These are phyloP conservation scores for Polyploca ridens DNA, from an alignment of 2,888 invertebrate species.

Conservation along the genomic window DNA sequence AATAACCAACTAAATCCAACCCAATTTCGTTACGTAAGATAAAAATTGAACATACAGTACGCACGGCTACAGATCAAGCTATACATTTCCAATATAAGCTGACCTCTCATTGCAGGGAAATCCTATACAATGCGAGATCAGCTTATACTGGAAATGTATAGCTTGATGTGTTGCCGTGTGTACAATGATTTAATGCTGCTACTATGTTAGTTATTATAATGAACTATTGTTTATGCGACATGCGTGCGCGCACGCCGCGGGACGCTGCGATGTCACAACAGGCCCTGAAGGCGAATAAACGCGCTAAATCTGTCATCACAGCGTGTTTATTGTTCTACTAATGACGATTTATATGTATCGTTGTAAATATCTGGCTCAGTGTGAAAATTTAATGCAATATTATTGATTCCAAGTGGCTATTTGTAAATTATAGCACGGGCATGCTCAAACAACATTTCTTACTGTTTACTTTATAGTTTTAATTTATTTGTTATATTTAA, in stretches of 20 bases:
- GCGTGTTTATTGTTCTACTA: conserved; percentile 36
- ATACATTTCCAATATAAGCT: no score
- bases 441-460: background rate
- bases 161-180: no score
- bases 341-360: conserved; percentile 20
- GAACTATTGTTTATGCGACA: conserved; percentile 34
- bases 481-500: no score
- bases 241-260: conserved; percentile 10
- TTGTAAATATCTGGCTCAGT: conserved; percentile 23
- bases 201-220: background rate
- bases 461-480: background rate
- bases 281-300: conserved; percentile 32
- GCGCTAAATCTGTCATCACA: conserved; percentile 45
- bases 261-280: conserved; percentile 29
- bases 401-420: conserved; percentile 26
- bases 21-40: no score
- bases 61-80: no score
- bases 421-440: background rate
- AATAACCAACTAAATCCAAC: no score
- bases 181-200: background rate
- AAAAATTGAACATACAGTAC: no score
- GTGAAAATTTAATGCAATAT: conserved; percentile 16
- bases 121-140: no score
- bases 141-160: no score
- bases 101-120: no score